A percentile compares a stretch with the other conserved stretches of the same genome.
Evolutionary conservation across 2,113 vertebrate genomes (phyloP).

Genomic region (Turdus rufiventris): DNA sequence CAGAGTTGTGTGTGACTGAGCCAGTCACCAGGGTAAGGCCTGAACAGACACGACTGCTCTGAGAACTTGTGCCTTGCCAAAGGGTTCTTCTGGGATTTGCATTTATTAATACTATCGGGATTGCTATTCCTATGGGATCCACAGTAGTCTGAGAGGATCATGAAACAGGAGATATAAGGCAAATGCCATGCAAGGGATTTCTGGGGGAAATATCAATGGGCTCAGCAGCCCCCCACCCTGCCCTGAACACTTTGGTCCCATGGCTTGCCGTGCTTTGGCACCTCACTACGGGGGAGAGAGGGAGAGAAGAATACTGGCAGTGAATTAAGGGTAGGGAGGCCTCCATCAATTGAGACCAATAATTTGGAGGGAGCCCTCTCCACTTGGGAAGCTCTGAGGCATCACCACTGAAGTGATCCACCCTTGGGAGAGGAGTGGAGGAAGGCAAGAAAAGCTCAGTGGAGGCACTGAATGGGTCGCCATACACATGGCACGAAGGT

Average conservation of each 20-base stretch:
- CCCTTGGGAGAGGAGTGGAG: not conserved
- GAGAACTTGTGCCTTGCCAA: not conserved
- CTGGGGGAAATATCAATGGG: not conserved
- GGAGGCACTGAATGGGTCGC: not conserved
- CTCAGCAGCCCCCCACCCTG: rapidly evolving
- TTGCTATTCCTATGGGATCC: not conserved
- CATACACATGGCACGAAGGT: not conserved
- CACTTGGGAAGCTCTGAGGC: not conserved
- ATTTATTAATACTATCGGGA: not conserved
- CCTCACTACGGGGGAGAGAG: rapidly evolving
- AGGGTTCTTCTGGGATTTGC: not conserved
- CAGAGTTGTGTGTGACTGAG: not conserved
- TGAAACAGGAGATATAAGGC: not conserved
- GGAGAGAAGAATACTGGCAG: not conserved
- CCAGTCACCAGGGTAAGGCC: not conserved
- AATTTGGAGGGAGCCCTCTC: not conserved
- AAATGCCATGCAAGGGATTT: not conserved
- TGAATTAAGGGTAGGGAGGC: not conserved
- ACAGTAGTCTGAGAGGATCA: not conserved
- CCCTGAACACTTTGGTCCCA: not conserved
- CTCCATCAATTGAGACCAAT: not conserved
- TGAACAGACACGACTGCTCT: not conserved
- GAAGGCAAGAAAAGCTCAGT: not conserved
- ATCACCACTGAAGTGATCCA: not conserved
- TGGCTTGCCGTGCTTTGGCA: not conserved